phyloP scores from a whole-genome alignment of 2,888 invertebrate genomes.

The Ophraella communa region DNA sequence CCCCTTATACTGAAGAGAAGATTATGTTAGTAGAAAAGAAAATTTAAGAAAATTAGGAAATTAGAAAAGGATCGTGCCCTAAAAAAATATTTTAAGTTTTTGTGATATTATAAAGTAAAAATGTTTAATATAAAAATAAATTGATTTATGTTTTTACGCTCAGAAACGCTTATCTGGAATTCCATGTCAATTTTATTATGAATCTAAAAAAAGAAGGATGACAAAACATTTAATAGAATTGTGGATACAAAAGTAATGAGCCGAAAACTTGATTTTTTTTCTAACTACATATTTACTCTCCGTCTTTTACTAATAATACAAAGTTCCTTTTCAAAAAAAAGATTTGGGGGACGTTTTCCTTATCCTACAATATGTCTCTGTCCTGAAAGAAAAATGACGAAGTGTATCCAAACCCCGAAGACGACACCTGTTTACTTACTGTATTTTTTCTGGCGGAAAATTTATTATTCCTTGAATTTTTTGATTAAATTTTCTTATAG shows the following conservation, averaged over 20 bases:
- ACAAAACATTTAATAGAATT: background rate
- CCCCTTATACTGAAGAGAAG: no score
- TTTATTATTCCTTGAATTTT: constrained; percentile 17
- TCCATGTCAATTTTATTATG: no score
- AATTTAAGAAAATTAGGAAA: no score
- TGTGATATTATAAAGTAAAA: no score
- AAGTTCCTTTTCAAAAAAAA: constrained; percentile 5
- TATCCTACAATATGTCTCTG: constrained; percentile 20
- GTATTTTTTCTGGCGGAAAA: constrained; percentile 21
- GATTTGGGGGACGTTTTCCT: constrained; percentile 2
- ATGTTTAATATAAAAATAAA: no score
- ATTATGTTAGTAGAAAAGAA: no score
- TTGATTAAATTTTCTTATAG: no score
- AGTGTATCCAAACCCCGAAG: constrained; percentile 22
- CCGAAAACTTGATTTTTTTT: constrained; percentile 9
- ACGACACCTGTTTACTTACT: constrained; percentile 33
- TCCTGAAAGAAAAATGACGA: constrained; percentile 24
- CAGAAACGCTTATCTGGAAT: no score
- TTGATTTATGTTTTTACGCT: no score
- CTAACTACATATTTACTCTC: constrained; percentile 3
- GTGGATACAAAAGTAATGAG: constrained; percentile 3
- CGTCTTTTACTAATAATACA: constrained; percentile 12
- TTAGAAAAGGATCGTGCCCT: no score
- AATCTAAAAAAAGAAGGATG: background rate
- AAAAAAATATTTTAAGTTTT: no score